Evolutionary conservation across 2,888 invertebrate genomes (phyloP).

Genomic region (Dione vanillae): DNA sequence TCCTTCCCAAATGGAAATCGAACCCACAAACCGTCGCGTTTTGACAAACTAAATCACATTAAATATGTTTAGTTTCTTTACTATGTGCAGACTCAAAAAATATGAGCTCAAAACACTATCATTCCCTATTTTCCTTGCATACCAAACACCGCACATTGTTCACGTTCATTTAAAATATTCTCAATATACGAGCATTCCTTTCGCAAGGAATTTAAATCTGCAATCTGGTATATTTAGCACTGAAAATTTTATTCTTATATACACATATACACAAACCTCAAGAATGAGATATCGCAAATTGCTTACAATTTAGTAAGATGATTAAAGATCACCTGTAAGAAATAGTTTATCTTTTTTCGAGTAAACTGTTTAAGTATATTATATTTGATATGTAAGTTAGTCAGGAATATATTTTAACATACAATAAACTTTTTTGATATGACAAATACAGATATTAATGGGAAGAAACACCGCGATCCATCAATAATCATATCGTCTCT

Average conservation of each 20-base stretch:
- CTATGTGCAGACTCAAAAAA: neutral
- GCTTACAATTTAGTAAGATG: neutral
- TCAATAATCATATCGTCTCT: no score
- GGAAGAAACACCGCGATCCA: no score
- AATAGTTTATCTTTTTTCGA: no score
- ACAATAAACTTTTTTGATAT: no score
- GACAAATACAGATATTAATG: no score
- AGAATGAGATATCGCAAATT: neutral
- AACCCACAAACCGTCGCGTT: no score
- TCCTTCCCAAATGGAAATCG: no score
- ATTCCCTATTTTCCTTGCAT: neutral
- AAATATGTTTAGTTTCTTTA: neutral
- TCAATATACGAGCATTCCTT: conserved; percentile 19
- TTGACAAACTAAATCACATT: no score
- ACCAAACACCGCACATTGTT: conserved; percentile 9
- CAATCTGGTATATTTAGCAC: conserved; percentile 7
- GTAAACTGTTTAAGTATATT: no score
- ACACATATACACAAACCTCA: neutral
- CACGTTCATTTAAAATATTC: conserved; percentile 5
- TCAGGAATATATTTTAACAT: no score
- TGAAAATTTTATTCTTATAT: neutral
- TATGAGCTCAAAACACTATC: neutral
- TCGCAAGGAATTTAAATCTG: conserved; percentile 7
- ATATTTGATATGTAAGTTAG: no score
- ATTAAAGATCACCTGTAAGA: neutral